These are phyloP conservation scores for Oplegnathus fasciatus DNA, from an alignment of 2,113 vertebrate genomes.

Conservation along the genomic window DNA sequence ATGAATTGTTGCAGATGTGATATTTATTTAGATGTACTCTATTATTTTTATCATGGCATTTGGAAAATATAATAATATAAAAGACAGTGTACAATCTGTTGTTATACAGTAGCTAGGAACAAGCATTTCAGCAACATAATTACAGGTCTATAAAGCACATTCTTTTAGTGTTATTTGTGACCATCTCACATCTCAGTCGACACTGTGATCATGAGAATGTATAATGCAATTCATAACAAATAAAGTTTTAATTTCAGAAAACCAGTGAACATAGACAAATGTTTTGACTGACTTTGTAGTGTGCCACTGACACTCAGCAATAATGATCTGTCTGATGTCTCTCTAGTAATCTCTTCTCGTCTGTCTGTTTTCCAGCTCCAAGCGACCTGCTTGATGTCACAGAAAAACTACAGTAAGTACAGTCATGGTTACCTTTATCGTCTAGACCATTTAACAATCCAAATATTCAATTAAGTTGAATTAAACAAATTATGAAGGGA, in stretches of 20 bases:
- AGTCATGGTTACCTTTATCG: slow-evolving; percentile 15
- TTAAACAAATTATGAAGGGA: background rate
- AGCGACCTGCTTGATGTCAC: slow-evolving; percentile 92
- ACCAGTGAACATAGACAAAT: background rate
- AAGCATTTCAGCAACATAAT: background rate
- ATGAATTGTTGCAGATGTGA: no score
- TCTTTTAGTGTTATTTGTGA: background rate
- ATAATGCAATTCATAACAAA: background rate
- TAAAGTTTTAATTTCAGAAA: background rate
- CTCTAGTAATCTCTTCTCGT: background rate
- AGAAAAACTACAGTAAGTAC: slow-evolving; percentile 90
- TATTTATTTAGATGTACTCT: no score
- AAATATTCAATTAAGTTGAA: background rate
- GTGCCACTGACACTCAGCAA: background rate
- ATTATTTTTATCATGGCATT: background rate
- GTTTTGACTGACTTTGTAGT: background rate
- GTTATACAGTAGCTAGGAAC: background rate
- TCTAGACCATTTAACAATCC: background rate
- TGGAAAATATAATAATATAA: background rate
- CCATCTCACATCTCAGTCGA: background rate
- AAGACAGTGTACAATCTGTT: background rate
- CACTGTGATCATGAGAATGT: background rate
- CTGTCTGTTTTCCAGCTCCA: slow-evolving; percentile 84
- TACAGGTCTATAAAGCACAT: background rate
- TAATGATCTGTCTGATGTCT: background rate